Evolutionary conservation across 2,113 vertebrate species (phyloP).

Genomic region (Epinephelus fuscoguttatus): DNA sequence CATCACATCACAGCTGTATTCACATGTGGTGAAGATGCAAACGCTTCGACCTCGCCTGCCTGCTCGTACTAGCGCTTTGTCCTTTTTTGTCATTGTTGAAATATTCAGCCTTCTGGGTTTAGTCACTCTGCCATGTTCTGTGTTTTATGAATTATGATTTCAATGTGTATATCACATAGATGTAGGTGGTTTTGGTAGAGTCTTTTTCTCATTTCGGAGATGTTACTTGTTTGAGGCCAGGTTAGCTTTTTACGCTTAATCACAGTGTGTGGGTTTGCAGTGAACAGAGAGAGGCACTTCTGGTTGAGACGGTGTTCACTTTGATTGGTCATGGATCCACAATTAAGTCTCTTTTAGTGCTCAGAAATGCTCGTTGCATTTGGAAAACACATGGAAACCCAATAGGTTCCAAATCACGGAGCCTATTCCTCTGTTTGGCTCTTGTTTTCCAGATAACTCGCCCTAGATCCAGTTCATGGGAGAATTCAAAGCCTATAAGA

Average conservation of each 20-base stretch:
- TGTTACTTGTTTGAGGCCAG: constrained; percentile 7
- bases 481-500: constrained; percentile 74
- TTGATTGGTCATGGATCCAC: constrained; percentile 77
- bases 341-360: constrained; percentile 80
- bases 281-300: constrained; percentile 46
- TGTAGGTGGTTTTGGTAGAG: neutral
- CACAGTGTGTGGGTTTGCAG: constrained; percentile 40
- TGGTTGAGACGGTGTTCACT: constrained; percentile 73
- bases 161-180: neutral
- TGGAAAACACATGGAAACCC: constrained; percentile 45
- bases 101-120: neutral
- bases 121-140: neutral
- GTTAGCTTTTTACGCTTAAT: constrained; percentile 40
- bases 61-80: neutral
- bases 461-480: constrained; percentile 66
- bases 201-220: neutral
- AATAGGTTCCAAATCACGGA: constrained; percentile 35
- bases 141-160: neutral
- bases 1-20: constrained; percentile 36
- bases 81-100: neutral
- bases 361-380: constrained; percentile 38
- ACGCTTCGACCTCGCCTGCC: neutral
- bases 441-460: constrained; percentile 60
- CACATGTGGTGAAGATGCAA: constrained; percentile 8
- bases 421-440: constrained; percentile 41